Evolutionary conservation across 2,888 invertebrate genomes (phyloP), one percentile per base, ranked within the genome.

Genomic region (Sphinx pinastri): DNA sequence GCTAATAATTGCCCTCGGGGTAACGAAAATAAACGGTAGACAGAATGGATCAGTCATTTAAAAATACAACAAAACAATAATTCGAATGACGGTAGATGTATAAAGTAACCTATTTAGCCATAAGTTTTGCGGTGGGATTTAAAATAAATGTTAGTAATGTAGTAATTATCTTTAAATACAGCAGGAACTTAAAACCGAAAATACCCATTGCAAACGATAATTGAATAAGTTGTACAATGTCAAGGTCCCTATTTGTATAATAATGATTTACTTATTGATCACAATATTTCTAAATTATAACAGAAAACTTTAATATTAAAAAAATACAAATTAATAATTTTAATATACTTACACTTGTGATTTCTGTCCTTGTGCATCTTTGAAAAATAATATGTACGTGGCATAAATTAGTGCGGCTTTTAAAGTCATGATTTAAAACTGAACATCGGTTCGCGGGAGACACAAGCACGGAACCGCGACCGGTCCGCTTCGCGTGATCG

Each of bases 401-500:
- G 78, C 81, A 82, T 77, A 82, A 77, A 84, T 75, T 75, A 89
- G 74, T 76, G 84, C 76, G 77, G 83, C 84, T 84, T 83, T 88
- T 79, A 82, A 78, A 79, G 83, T 84, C 92, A 93, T 93, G 77
- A 78, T 89, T 81, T 79, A 81, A 79, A 81, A 80, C 78, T 79
- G 83, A 81, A 84, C 89, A 90, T 87, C 82, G 81, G 84, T 80
- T 79, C 81, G 80, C 79, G 80, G 74, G 69, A 78, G 71, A 76
- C 73, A 79, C 73, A 78, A 75, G 81, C 84, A 84, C 80, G 72
- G 76, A 75, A 79, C 74, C 80, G 83, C 84, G 80, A 84, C 74
- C 83, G 87, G 92, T 88, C 88, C 85, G 88, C 81, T 83, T 83
- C 85, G 88, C 88, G 86, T 83, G 87, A 86, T 86, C 78, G 86